Evolutionary conservation across 2,113 vertebrate genomes (phyloP).

Genomic region (Ammodytes dubius): DNA sequence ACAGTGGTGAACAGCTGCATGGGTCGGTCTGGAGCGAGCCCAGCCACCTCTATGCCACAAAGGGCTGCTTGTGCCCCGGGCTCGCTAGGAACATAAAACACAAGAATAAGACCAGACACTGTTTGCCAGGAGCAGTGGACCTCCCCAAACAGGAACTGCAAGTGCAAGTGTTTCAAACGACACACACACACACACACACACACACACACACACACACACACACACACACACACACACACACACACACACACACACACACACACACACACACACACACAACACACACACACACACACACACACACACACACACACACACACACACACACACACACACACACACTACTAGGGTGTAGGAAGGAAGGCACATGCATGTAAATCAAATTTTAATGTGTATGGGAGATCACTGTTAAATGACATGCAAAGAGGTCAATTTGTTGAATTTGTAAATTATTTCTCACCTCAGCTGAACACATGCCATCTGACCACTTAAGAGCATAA

Average conservation of each 20-base stretch:
- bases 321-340: constrained; percentile 32
- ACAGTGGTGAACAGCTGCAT: constrained; percentile 87
- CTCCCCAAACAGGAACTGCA: constrained; percentile 82
- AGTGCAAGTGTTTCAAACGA: constrained; percentile 71
- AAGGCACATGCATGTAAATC: constrained; percentile 16
- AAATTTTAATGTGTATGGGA: constrained; percentile 19
- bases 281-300: constrained; percentile 28
- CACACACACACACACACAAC: constrained; percentile 8
- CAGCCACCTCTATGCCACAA: constrained; percentile 85
- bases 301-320: constrained; percentile 25
- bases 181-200: constrained; percentile 36
- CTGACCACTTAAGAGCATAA: constrained; percentile 9
- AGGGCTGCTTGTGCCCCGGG: constrained; percentile 82
- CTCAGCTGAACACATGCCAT: background rate
- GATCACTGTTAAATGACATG: constrained; percentile 14
- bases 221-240: constrained; percentile 27
- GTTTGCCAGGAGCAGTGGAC: constrained; percentile 77
- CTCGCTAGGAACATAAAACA: constrained; percentile 84
- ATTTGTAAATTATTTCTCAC: background rate
- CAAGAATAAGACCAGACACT: constrained; percentile 83
- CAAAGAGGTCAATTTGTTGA: constrained; percentile 15
- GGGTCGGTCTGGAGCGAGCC: constrained; percentile 78
- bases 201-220: constrained; percentile 29
- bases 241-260: constrained; percentile 30
- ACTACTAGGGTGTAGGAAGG: constrained; percentile 2